A percentile compares a stretch with the other conserved stretches of the same genome.
Conservation (phyloP, 1,140 invertebrate species). For the Bilobella aurantiaca region DNA sequence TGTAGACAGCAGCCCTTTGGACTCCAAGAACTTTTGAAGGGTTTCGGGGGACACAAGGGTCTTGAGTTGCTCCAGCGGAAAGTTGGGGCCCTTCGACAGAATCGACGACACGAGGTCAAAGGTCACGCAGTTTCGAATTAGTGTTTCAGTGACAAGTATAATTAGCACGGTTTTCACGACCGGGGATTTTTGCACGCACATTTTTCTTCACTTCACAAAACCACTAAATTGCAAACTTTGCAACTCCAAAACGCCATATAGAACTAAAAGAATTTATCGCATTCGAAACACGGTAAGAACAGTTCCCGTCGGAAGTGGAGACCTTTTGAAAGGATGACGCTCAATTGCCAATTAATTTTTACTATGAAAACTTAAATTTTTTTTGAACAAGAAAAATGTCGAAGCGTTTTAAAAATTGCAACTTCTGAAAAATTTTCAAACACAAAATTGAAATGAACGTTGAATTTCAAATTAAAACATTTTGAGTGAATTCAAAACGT, state of each 20-base stretch:
- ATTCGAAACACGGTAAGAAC: too few relatives aligned
- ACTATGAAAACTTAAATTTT: too few relatives aligned
- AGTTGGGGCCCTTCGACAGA: not conserved
- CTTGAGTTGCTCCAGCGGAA: constrained; percentile 9
- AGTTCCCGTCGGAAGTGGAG: too few relatives aligned
- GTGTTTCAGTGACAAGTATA: not conserved
- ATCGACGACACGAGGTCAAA: not conserved
- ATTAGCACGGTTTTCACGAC: not conserved
- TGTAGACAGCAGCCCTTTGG: not conserved
- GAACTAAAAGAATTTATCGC: too few relatives aligned
- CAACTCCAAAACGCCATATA: too few relatives aligned
- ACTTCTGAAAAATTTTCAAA: not conserved
- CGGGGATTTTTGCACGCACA: not conserved
- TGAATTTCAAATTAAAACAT: not conserved
- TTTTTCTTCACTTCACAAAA: too few relatives aligned
- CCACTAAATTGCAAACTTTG: too few relatives aligned
- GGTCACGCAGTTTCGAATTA: not conserved
- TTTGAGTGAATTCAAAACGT: not conserved
- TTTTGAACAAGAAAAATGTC: too few relatives aligned
- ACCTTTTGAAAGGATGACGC: too few relatives aligned
- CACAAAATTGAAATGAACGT: not conserved
- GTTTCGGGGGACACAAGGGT: constrained; percentile 9
- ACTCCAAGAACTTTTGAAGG: constrained; percentile 4
- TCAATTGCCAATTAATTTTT: too few relatives aligned
- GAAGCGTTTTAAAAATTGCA: too few relatives aligned